A percentile compares a stretch with the other conserved stretches of the same genome.
Evolutionary conservation across 2,888 invertebrate species (phyloP).

Genomic region (Thera obeliscata): DNA sequence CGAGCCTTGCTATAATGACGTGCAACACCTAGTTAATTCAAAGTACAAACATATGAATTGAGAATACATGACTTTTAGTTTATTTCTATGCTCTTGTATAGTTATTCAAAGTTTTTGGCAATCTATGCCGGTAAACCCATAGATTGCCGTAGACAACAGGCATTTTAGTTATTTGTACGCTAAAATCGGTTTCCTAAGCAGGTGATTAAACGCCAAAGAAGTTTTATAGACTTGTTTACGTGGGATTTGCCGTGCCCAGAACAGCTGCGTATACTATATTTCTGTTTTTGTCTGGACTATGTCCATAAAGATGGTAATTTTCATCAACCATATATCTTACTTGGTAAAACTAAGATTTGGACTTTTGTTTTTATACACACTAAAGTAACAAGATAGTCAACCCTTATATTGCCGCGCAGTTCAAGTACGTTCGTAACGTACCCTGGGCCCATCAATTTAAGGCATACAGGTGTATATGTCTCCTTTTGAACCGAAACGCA

Average conservation of each 20-base stretch:
- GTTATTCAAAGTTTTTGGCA: not conserved
- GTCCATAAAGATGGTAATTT: not conserved
- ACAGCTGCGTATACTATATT: not conserved
- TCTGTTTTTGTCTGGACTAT: not conserved
- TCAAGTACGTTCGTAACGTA: too few relatives aligned
- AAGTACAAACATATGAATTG: too few relatives aligned
- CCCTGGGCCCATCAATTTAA: too few relatives aligned
- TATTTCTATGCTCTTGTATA: too few relatives aligned
- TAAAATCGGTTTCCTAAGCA: not conserved
- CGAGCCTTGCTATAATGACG: too few relatives aligned
- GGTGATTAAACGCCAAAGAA: not conserved
- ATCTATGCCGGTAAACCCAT: not conserved
- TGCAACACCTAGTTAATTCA: too few relatives aligned
- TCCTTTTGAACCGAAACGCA: not conserved
- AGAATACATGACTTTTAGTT: too few relatives aligned
- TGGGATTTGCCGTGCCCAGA: slow-evolving; percentile 5
- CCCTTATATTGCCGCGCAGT: too few relatives aligned
- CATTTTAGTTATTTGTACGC: not conserved
- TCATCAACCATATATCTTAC: not conserved
- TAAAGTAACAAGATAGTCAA: too few relatives aligned
- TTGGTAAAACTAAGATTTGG: too few relatives aligned
- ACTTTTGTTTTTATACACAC: too few relatives aligned
- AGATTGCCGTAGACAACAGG: not conserved
- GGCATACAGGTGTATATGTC: too few relatives aligned
- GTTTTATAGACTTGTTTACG: slow-evolving; percentile 16